Base-by-base conservation (phyloP, 2,113 vertebrate genomes). In the Pyxicephalus adspersus region DNA sequence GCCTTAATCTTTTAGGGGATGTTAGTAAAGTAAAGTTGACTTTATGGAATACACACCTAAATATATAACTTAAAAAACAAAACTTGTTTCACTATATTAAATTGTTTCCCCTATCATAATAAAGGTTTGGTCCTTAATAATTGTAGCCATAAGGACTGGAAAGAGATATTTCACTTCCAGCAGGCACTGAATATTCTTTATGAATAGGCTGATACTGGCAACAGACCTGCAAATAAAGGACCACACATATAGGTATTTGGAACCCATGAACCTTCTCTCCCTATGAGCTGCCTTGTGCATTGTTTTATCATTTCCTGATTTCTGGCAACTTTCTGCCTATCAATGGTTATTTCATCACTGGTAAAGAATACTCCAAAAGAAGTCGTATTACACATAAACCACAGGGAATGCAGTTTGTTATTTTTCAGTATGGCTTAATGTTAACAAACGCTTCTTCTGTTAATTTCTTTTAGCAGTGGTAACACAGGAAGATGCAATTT, bases 351-450 rank as follows among this genome's bases (percentile, higher is more conserved):
- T 13, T 38, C 13, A 3, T 65, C 50, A 67, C 6, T 23, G 3
- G 52, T 22, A 31, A 77, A 66, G 28, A 20, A 54, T 38, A 25
- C 28, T 20, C 8, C n/a, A 38, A 20, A 67, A 38, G 50, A 52
- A 25, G 22, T 25, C 51, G n/a, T 22, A 34, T n/a, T 29, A 57
- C 64, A 38, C 61, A 28, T 77, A 50, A 17, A 31, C 13, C 51
- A 34, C 50, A 31, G 29, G 57, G 51, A 65, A 66, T 38, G 75
- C 51, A 38, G 25, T 54, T 55, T 77, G 63, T 77, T 55, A 65
- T 20, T 81, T 58, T 34, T 72, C 26, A 55, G 23, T 81, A 81
- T 81, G 78, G 78, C 78, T 81, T 73, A 58, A 54, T 58, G 54
- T 68, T 68, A 73, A 73, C 22, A 19, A 19, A 34, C 16, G 25